phyloP scores from a whole-genome alignment of 2,113 vertebrate species.

The Ovis canadensis region DNA sequence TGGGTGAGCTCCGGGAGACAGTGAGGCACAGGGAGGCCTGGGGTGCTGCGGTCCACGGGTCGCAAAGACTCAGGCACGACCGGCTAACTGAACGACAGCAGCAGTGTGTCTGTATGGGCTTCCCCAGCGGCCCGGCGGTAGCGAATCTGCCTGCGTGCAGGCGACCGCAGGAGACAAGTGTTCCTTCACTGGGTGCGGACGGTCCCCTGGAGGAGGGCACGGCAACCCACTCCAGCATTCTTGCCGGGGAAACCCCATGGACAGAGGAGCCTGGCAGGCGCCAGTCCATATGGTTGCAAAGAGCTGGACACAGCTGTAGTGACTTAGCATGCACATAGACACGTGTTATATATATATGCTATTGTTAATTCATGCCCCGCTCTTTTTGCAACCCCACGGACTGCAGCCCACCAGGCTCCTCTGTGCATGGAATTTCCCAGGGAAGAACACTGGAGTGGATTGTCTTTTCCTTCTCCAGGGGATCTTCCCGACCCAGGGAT shows the following conservation, averaged over 20 bases:
- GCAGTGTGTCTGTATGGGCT: background rate
- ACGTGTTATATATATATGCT: background rate
- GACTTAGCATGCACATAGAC: background rate
- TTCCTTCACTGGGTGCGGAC: background rate
- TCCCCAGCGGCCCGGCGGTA: background rate
- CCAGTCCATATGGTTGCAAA: background rate
- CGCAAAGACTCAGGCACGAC: rapidly evolving
- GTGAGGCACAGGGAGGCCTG: background rate
- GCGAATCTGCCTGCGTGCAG: background rate
- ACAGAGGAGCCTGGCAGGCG: background rate
- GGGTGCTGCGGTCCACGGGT: background rate
- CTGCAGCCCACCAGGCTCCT: background rate
- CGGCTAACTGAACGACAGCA: background rate
- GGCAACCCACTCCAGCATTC: background rate
- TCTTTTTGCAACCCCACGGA: background rate
- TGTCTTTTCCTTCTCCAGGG: background rate
- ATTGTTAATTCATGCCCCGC: background rate
- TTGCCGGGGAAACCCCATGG: background rate
- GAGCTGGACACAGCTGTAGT: background rate
- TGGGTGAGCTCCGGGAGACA: background rate
- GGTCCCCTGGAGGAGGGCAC: background rate
- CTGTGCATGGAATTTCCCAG: background rate
- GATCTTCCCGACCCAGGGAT: background rate
- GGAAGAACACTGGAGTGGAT: background rate
- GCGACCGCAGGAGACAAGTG: background rate